Conservation (phyloP, 2,888 invertebrate species). For the Oscheius sp. region DNA sequence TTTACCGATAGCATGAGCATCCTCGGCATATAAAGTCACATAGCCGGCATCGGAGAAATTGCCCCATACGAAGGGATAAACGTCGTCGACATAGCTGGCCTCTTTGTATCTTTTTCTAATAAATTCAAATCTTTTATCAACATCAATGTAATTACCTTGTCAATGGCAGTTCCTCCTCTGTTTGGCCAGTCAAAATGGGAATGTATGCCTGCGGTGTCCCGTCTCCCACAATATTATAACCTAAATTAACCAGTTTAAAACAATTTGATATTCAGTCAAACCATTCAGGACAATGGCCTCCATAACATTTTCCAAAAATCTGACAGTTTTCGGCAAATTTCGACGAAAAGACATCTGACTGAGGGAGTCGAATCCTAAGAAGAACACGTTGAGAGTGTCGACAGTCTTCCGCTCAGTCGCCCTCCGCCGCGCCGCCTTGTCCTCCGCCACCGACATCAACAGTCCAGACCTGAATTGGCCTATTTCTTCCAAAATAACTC, state of each 20-base stretch:
- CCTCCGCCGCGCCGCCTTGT: neutral
- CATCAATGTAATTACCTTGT: slow-evolving; percentile 53
- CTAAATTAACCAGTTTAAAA: slow-evolving; percentile 40
- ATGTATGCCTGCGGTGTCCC: slow-evolving; percentile 75
- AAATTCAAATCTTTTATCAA: too few species aligned
- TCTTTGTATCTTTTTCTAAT: slow-evolving; percentile 69
- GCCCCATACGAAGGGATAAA: slow-evolving; percentile 76
- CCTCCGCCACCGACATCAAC: slow-evolving; percentile 45
- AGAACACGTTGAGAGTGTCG: slow-evolving; percentile 54
- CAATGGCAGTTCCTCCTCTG: slow-evolving; percentile 75
- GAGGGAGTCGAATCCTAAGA: slow-evolving; percentile 86
- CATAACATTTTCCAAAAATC: slow-evolving; percentile 77
- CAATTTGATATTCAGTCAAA: too few species aligned
- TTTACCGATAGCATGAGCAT: slow-evolving; percentile 82
- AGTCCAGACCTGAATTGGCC: slow-evolving; percentile 40
- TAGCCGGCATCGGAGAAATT: slow-evolving; percentile 74
- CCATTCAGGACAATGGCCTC: slow-evolving; percentile 69
- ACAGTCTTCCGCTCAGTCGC: slow-evolving; percentile 15
- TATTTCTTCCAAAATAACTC: neutral
- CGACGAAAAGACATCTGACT: slow-evolving; percentile 86
- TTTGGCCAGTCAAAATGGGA: slow-evolving; percentile 75
- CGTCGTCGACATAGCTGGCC: slow-evolving; percentile 75
- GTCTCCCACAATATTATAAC: slow-evolving; percentile 76
- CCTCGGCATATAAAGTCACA: slow-evolving; percentile 86
- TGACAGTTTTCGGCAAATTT: slow-evolving; percentile 83